Evolutionary conservation across 30 jellyfish, hydroid and myxozoan genomes (phyloP), one percentile per base, ranked within the genome.

Genomic region (Aurelia sp.): DNA sequence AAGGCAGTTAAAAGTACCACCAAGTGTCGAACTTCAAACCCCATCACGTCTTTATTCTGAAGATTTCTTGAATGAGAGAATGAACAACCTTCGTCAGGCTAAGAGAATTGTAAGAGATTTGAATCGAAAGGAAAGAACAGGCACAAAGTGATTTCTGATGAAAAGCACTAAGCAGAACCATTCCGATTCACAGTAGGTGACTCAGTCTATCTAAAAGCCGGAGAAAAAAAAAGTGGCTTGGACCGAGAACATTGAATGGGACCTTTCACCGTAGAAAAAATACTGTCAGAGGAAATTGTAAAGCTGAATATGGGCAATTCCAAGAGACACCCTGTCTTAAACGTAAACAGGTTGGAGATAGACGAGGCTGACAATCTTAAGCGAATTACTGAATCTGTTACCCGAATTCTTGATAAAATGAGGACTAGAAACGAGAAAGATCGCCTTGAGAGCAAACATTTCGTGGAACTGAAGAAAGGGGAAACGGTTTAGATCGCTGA

Each of bases 41-140:
- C 82, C 82, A 72, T n/a, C 82, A 4, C 82, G 82, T 50, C 27
- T 72, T 64, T 72, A 72, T 72, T 35, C 82, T 22, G 63, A 50
- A 40, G 82, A 72, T 55, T 72, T 72, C 35, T 64, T 72, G 30
- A 72, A 44, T 30, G 82, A 72, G n/a, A 50, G 82, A 47, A 53
- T 40, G 15, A 72, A 72, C 50, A 53, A 47, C 62, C 64, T 72
- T 64, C 62, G 86, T 18, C 62, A 75, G 23, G 86, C 74, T 20
- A 27, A 58, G 18, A 52, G 61, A 23, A 58, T 51, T 21, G 86
- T 75, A 15, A 59, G 75, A 62, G 64, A 75, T 58, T 60, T 75
- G 76, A 60, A 55, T 62, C 55, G 7, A 53, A 75, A 73, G 41
- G 86, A 27, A 27, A 27, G 33, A 27, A 27, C 2, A 27, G 33